Evolutionary conservation across 2,113 vertebrate genomes (phyloP).

Genomic region (Nibea albiflora): DNA sequence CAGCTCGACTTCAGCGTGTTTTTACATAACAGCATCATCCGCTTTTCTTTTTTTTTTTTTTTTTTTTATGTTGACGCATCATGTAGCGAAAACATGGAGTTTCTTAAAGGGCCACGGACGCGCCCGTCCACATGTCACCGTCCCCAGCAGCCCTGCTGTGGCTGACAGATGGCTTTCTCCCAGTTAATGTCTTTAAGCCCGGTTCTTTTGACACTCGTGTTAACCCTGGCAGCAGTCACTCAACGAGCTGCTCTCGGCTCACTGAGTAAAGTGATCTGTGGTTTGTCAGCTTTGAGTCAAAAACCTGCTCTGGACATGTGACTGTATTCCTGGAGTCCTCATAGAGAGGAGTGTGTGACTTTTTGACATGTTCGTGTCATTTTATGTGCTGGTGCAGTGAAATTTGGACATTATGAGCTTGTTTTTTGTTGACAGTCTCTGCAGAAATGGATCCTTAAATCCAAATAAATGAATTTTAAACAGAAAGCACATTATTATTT

Average conservation of each 20-base stretch:
- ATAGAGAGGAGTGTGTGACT: background rate
- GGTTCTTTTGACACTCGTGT: conserved; percentile 49
- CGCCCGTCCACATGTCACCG: conserved; percentile 68
- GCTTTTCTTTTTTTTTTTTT: conserved; percentile 67
- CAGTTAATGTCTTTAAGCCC: conserved; percentile 42
- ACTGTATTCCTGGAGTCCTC: conserved; percentile 7
- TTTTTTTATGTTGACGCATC: conserved; percentile 85
- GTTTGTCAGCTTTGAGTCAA: conserved; percentile 4
- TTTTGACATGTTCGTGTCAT: background rate
- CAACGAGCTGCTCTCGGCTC: background rate
- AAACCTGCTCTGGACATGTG: conserved; percentile 43
- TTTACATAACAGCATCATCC: conserved; percentile 88
- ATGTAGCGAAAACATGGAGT: conserved; percentile 88
- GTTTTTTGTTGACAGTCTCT: too few relatives aligned
- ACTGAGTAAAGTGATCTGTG: conserved; percentile 18
- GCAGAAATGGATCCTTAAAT: background rate
- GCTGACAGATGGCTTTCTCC: conserved; percentile 67
- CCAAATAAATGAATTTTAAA: background rate
- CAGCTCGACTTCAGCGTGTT: conserved; percentile 78
- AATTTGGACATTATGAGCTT: background rate
- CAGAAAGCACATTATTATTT: background rate
- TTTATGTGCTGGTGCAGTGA: background rate
- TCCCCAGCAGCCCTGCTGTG: conserved; percentile 54
- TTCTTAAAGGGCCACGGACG: conserved; percentile 87
- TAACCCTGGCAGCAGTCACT: conserved; percentile 26